A percentile compares a stretch with the other conserved stretches of the same genome.
These are phyloP conservation scores for Lycia hirtaria DNA, from an alignment of 2,888 invertebrate species.

Conservation along the genomic window DNA sequence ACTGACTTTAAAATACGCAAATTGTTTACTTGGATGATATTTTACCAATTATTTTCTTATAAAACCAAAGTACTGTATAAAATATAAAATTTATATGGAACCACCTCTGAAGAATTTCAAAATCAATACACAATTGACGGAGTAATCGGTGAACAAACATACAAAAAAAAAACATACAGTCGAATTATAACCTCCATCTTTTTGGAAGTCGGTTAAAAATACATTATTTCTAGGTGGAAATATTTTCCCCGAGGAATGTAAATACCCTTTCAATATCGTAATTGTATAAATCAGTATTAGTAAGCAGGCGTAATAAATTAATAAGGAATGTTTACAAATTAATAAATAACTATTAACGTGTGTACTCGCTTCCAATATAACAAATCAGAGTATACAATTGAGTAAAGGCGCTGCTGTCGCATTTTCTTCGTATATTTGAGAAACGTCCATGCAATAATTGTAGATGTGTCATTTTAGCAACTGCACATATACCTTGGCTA, in stretches of 20 bases:
- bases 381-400: too few species aligned
- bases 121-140: too few species aligned
- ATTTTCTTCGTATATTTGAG: not conserved
- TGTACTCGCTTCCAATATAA: not conserved
- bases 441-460: not conserved
- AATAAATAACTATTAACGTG: not conserved
- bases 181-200: not conserved
- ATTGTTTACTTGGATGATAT: too few species aligned
- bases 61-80: too few species aligned
- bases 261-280: not conserved
- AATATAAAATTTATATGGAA: too few species aligned
- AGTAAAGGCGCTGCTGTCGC: not conserved
- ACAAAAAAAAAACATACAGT: too few species aligned
- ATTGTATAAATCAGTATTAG: constrained; percentile 2
- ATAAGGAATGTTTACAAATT: constrained; percentile 8
- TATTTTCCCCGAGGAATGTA: not conserved
- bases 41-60: too few species aligned
- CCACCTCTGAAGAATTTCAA: too few species aligned
- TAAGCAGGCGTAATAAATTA: not conserved
- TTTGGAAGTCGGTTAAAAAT: not conserved
- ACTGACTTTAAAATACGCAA: too few species aligned
- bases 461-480: not conserved
- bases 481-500: not conserved
- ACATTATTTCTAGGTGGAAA: not conserved
- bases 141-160: too few species aligned